Conservation (phyloP, 2,888 invertebrate genomes). For the Euplagia quadripunctaria region DNA sequence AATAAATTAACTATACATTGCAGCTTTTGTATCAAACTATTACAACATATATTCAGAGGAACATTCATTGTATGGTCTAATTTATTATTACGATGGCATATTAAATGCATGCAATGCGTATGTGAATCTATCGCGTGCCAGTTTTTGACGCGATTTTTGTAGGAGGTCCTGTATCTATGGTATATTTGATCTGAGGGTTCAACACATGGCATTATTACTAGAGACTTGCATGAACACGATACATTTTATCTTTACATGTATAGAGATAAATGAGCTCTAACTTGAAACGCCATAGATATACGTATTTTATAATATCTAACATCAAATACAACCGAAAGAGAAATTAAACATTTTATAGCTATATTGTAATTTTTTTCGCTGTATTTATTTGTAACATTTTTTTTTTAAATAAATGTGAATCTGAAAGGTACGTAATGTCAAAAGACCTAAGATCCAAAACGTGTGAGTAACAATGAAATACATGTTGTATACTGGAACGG, state of each 20-base stretch:
- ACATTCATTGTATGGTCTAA: too few species aligned
- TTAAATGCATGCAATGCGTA: too few species aligned
- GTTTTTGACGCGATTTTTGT: too few species aligned
- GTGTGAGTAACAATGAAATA: conserved; percentile 70
- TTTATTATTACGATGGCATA: too few species aligned
- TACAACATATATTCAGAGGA: too few species aligned
- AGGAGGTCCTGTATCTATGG: too few species aligned
- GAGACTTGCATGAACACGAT: conserved; percentile 60
- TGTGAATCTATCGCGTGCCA: too few species aligned
- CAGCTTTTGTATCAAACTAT: too few species aligned
- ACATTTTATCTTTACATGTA: conserved; percentile 54
- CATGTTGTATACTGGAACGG: conserved; percentile 73
- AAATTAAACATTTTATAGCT: conserved; percentile 56
- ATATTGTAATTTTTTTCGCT: conserved; percentile 65
- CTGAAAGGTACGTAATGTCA: conserved; percentile 74
- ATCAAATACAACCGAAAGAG: conserved; percentile 70
- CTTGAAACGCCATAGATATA: conserved; percentile 59
- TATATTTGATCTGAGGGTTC: conserved; percentile 32
- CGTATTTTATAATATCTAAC: conserved; percentile 64
- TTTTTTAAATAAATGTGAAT: conserved; percentile 61
- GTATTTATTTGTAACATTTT: conserved; percentile 62
- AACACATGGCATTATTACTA: conserved; percentile 55
- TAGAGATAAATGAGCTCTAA: conserved; percentile 61
- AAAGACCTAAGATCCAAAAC: conserved; percentile 81
- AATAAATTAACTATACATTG: too few species aligned